Evolutionary conservation across 2,888 invertebrate genomes (phyloP).

Genomic region (Cryptus viduatorius): DNA sequence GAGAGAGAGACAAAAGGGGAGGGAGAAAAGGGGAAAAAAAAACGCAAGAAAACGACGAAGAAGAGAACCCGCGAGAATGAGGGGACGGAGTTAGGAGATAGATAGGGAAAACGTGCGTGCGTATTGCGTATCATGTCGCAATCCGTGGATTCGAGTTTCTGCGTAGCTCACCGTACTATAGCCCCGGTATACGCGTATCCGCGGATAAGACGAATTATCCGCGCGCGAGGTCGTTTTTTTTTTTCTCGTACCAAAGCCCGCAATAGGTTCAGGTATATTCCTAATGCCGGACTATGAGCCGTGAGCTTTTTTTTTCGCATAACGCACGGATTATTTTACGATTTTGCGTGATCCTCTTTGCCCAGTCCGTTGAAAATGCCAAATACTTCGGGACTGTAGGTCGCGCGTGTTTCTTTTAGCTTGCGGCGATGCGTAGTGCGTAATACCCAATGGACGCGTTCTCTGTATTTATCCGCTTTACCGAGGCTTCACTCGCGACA

Average conservation of each 20-base stretch:
- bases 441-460: not conserved
- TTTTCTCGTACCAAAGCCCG: no score
- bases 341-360: not conserved
- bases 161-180: constrained; percentile 33
- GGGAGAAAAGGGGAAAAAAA: constrained; percentile 26
- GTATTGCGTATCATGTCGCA: constrained; percentile 64
- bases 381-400: not conserved
- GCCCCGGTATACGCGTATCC: not conserved
- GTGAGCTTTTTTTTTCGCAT: not conserved
- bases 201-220: constrained; percentile 1
- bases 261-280: not conserved
- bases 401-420: not conserved
- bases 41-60: constrained; percentile 28
- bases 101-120: constrained; percentile 47
- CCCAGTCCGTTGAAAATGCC: not conserved
- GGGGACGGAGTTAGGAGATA: constrained; percentile 30
- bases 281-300: not conserved
- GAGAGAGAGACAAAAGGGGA: constrained; percentile 35
- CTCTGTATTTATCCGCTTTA: not conserved
- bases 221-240: not conserved
- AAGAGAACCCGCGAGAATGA: constrained; percentile 38
- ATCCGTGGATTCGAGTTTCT: constrained; percentile 55
- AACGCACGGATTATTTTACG: not conserved
- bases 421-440: not conserved
- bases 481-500: not conserved